Conservation (phyloP, 2,888 invertebrate genomes). For the Meghimatium bilineatum region DNA sequence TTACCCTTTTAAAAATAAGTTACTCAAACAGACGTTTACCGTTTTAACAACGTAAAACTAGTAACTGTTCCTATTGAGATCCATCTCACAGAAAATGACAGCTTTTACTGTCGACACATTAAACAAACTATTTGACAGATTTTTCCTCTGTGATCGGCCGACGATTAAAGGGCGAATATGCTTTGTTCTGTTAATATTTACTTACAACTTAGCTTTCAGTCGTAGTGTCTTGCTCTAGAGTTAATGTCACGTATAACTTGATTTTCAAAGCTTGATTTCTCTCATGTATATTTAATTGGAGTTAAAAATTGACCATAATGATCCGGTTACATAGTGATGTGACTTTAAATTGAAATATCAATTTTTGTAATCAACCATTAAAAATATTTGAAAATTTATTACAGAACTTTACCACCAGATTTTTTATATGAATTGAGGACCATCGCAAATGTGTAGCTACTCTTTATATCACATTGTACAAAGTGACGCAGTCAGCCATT, state of each 20-base stretch:
- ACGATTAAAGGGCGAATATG: neutral
- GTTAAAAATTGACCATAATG: too few species aligned
- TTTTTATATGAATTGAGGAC: neutral
- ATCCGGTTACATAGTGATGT: neutral
- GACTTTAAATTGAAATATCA: neutral
- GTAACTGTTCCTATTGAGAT: neutral
- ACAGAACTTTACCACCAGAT: neutral
- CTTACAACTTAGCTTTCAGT: neutral
- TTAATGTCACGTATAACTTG: constrained; percentile 3
- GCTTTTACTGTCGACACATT: neutral
- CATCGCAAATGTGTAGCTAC: too few species aligned
- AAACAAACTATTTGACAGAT: neutral
- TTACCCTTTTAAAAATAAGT: too few species aligned
- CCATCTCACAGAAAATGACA: constrained; percentile 7
- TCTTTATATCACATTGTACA: too few species aligned
- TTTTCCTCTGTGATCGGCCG: neutral
- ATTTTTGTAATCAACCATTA: too few species aligned
- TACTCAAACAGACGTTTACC: too few species aligned
- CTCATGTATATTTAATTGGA: neutral
- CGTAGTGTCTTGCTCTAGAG: neutral
- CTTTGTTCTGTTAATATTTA: neutral
- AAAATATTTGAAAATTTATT: neutral
- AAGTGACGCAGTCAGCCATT: too few species aligned
- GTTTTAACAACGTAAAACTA: neutral
- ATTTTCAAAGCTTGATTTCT: neutral